phyloP scores from a whole-genome alignment of 2,888 invertebrate species.

The Homarus gammarus region DNA sequence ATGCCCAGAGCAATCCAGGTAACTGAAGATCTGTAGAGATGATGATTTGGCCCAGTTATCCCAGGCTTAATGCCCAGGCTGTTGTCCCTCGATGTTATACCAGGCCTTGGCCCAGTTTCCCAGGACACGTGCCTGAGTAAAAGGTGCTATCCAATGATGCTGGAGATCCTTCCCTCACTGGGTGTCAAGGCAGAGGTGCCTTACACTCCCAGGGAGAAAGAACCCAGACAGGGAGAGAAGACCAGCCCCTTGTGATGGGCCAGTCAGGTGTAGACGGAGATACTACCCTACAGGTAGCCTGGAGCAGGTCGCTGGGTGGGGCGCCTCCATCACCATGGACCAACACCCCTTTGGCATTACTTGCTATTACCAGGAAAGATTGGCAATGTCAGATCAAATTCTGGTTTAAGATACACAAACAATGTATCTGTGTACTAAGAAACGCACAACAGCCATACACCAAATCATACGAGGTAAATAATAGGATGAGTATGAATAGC shows the following conservation, averaged over 20 bases:
- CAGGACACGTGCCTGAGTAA: conserved; percentile 40
- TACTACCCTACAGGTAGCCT: conserved; percentile 53
- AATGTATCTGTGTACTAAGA: conserved; percentile 60
- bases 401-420: conserved; percentile 52
- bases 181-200: conserved; percentile 36
- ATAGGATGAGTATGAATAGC: conserved; percentile 56
- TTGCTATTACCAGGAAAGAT: conserved; percentile 74
- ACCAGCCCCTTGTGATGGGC: conserved; percentile 52
- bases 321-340: conserved; percentile 65
- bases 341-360: conserved; percentile 72
- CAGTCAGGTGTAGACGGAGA: conserved; percentile 47
- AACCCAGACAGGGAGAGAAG: conserved; percentile 59
- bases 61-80: conserved; percentile 35
- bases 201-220: conserved; percentile 59
- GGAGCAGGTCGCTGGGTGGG: conserved; percentile 57
- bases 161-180: conserved; percentile 35
- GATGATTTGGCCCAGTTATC: conserved; percentile 23
- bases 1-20: conserved; percentile 50
- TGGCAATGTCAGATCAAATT: conserved; percentile 67
- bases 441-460: conserved; percentile 48
- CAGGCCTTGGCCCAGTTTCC: conserved; percentile 18
- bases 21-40: neutral
- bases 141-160: conserved; percentile 26
- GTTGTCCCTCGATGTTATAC: conserved; percentile 23
- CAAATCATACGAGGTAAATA: conserved; percentile 36